Base-by-base conservation (phyloP, 2,888 invertebrate genomes). In the Oxyteleia sp. region DNA sequence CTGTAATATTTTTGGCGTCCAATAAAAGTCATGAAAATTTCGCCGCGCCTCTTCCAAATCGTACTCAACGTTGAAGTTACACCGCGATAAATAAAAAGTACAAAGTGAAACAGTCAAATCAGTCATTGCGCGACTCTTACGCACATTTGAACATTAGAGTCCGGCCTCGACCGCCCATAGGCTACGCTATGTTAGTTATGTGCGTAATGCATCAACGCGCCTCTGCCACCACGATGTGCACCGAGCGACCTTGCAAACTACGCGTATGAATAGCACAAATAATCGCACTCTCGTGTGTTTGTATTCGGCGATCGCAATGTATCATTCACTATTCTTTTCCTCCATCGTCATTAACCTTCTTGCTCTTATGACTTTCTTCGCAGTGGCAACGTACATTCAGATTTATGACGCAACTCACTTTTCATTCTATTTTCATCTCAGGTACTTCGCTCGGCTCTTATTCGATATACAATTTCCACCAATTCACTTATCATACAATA, bases 171-270 rank as follows among this genome's bases (percentile, higher is more conserved):
- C 41, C 69, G 74, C 38, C 72, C 76, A 78, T 81, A 74, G 76
- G 32, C 20, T 72, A 32, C 41, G 49, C 69, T 69, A 66, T 68
- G 57, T 61, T 45, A 80, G 79, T 74, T 85, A 83, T 81, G 81
- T 55, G 72, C 85, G 86, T 87, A 86, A 86, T 86, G 82, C 86
- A 61, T 80, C 84, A 82, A 63, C 53, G 61, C 80, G 72, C 51
- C 66, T 68, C 69, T 72, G 71, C 68, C 51, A 61, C 64, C 80
- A 87, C 88, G 87, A 89, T 89, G 88, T 86, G 86, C 87, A 84
- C 86, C 86, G 82, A 59, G 71, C 87, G 91, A 90, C 91, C 91
- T 91, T 91, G 91, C 84, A 59, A 81, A 86, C 86, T 85, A 83
- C 85, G 82, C 83, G 84, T 86, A 86, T 84, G 84, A 82, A 74